Evolutionary conservation across 2,113 vertebrate species (phyloP).

Genomic region (Paratilapia polleni): DNA sequence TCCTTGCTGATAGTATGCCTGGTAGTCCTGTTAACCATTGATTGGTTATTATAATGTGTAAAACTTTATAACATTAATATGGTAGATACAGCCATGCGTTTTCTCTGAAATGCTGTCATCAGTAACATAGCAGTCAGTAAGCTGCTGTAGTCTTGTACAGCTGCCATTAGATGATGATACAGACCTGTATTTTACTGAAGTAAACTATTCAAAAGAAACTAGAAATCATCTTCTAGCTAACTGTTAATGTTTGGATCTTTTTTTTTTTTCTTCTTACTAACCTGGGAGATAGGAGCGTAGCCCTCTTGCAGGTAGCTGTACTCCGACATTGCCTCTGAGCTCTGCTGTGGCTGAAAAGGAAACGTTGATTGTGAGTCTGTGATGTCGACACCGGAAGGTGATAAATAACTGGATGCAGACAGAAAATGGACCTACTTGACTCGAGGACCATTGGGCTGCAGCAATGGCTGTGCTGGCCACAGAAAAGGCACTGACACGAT

Average conservation of each 20-base stretch:
- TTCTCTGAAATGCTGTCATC: not conserved
- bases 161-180: constrained; percentile 2
- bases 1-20: constrained; percentile 87
- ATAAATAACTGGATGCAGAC: not conserved
- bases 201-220: not conserved
- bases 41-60: not conserved
- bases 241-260: not conserved
- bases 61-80: not conserved
- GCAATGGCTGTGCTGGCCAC: constrained; percentile 98
- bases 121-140: not conserved
- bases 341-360: constrained; percentile 85
- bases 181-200: not conserved
- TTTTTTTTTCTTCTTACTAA: constrained; percentile 61
- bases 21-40: constrained; percentile 83
- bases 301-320: constrained; percentile 93
- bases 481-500: constrained; percentile 96
- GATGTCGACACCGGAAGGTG: not conserved
- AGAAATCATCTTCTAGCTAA: not conserved
- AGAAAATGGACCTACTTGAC: constrained; percentile 83
- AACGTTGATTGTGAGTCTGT: not conserved
- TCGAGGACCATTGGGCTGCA: constrained; percentile 98
- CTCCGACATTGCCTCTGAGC: constrained; percentile 87
- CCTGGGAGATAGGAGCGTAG: constrained; percentile 88
- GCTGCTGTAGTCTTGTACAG: not conserved
- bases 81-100: not conserved